These are phyloP conservation scores for Nasalis larvatus DNA, from an alignment of 2,113 vertebrate species.

Conservation along the genomic window DNA sequence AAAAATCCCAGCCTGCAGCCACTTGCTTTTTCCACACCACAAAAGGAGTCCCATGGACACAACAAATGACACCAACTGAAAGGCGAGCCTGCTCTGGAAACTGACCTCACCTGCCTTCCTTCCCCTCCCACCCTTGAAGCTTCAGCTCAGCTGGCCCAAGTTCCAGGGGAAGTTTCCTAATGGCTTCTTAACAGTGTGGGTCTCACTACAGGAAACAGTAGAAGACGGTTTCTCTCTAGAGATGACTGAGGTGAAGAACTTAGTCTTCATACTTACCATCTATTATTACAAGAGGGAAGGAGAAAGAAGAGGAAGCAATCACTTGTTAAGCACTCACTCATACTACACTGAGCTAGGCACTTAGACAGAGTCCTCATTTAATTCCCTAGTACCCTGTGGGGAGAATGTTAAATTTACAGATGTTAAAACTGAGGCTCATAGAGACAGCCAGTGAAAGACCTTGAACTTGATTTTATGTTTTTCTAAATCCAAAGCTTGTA, in stretches of 20 bases:
- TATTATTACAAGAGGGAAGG: not conserved
- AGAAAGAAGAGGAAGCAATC: not conserved
- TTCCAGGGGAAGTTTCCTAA: not conserved
- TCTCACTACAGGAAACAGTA: not conserved
- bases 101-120: accelerated
- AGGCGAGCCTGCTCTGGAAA: not conserved
- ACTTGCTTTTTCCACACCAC: not conserved
- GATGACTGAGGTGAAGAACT: not conserved
- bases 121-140: not conserved
- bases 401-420: not conserved
- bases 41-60: not conserved
- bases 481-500: not conserved
- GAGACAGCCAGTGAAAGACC: not conserved
- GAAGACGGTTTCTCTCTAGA: not conserved
- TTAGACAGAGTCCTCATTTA: not conserved
- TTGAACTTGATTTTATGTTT: not conserved
- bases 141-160: not conserved
- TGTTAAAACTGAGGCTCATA: not conserved
- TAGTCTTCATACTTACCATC: not conserved
- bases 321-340: not conserved
- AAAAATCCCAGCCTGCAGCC: not conserved
- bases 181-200: not conserved
- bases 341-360: not conserved
- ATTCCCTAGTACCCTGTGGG: accelerated
- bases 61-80: not conserved